These are phyloP conservation scores for Chionoecetes opilio DNA, from an alignment of 1,140 invertebrate species.

Conservation along the genomic window DNA sequence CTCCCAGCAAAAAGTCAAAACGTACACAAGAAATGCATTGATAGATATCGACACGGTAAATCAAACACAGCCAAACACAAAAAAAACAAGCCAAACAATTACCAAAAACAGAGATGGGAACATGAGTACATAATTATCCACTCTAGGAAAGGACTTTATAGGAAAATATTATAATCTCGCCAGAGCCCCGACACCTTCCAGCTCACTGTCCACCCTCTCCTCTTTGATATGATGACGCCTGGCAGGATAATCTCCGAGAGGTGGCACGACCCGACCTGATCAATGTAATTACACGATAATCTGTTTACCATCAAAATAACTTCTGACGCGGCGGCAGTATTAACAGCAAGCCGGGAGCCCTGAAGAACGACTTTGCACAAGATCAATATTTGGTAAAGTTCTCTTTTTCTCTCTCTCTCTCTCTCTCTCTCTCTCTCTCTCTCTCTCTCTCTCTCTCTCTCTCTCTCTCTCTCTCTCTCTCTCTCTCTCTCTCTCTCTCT, in stretches of 20 bases:
- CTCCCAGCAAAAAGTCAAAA: too few relatives aligned
- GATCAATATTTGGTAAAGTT: neutral
- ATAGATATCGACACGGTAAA: too few relatives aligned
- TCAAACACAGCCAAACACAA: too few relatives aligned
- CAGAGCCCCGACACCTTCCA: neutral
- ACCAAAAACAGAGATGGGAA: neutral
- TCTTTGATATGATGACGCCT: too few relatives aligned
- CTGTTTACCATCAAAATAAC: slow-evolving; percentile 30
- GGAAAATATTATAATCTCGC: neutral
- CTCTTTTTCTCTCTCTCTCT: neutral
- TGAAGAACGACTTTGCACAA: neutral
- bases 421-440: neutral
- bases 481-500: neutral
- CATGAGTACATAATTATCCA: neutral
- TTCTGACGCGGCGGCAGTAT: neutral
- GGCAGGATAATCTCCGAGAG: neutral
- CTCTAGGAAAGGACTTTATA: neutral
- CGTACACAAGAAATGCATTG: too few relatives aligned
- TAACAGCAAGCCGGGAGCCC: neutral
- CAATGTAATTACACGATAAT: neutral
- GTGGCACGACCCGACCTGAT: slow-evolving; percentile 4
- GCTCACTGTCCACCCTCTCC: neutral
- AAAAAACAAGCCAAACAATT: neutral
- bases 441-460: neutral
- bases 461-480: slow-evolving; percentile 10